phyloP scores from a whole-genome alignment of 1,140 invertebrate genomes.

The Lordiphosa clarofinis region DNA sequence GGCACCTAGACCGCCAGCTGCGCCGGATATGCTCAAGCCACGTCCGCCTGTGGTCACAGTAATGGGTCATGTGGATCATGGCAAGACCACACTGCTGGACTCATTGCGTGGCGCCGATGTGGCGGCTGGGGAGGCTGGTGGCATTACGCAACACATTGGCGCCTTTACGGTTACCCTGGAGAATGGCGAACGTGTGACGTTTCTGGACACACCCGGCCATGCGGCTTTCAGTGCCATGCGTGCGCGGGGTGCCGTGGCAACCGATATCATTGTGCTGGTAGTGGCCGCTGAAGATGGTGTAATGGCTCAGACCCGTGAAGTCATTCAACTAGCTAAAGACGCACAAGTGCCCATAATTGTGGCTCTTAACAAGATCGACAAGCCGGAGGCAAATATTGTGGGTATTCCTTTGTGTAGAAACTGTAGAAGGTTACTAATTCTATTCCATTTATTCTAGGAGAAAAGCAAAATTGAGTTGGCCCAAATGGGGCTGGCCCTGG shows the following conservation, averaged over 20 bases:
- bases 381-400: slow-evolving; percentile 91
- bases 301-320: slow-evolving; percentile 97
- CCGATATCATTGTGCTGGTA: slow-evolving; percentile 97
- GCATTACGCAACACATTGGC: slow-evolving; percentile 99
- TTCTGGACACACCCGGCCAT: slow-evolving; percentile 99
- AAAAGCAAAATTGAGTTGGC: slow-evolving; percentile 87
- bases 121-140: slow-evolving; percentile 97
- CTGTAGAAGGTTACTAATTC: not conserved
- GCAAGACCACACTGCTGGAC: slow-evolving; percentile 98
- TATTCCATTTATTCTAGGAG: slow-evolving; percentile 82
- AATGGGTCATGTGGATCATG: slow-evolving; percentile 99
- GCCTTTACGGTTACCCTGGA: slow-evolving; percentile 92
- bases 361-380: slow-evolving; percentile 99
- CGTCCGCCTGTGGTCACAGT: slow-evolving; percentile 96
- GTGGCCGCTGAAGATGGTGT: slow-evolving; percentile 99
- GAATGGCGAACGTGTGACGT: slow-evolving; percentile 91
- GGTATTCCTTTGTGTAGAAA: slow-evolving; percentile 60
- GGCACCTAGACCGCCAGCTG: slow-evolving; percentile 83
- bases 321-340: slow-evolving; percentile 87
- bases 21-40: slow-evolving; percentile 82
- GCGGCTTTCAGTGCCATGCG: slow-evolving; percentile 97
- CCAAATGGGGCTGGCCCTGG: slow-evolving; percentile 89
- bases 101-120: slow-evolving; percentile 91
- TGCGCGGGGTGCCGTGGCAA: slow-evolving; percentile 92
- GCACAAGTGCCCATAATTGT: slow-evolving; percentile 96